Percentiles rank a stretch among this genome's conserved stretches.
Evolutionary conservation across 2,888 invertebrate species (phyloP).

Genomic region (Arctia plantaginis): DNA sequence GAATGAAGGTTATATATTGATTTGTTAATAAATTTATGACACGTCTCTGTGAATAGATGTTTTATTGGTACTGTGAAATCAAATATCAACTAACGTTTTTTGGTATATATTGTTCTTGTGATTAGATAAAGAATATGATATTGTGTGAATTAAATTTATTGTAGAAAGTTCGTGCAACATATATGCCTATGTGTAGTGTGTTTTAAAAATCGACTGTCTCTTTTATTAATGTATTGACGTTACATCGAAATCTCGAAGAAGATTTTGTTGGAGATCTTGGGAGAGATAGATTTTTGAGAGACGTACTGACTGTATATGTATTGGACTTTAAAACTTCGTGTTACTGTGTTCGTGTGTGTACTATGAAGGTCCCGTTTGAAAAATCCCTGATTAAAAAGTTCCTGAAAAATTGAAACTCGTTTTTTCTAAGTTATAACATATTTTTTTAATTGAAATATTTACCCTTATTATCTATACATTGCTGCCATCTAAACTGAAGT

Average conservation of each 20-base stretch:
- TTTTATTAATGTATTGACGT: constrained; percentile 40
- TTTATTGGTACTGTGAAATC: constrained; percentile 70
- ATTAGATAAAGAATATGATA: constrained; percentile 63
- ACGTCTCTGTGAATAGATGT: constrained; percentile 59
- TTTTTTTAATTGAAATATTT: too few species aligned
- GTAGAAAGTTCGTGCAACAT: constrained; percentile 53
- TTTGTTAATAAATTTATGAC: constrained; percentile 82
- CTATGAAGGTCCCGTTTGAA: too few species aligned
- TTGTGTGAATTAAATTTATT: constrained; percentile 61
- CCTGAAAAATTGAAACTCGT: too few species aligned
- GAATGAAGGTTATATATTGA: constrained; percentile 72
- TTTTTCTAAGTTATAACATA: too few species aligned
- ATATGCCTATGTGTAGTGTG: constrained; percentile 18
- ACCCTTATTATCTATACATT: too few species aligned
- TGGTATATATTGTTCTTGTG: constrained; percentile 58
- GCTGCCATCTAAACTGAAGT: too few species aligned
- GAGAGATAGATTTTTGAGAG: not conserved
- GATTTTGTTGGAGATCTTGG: constrained; percentile 2
- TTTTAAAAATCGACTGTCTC: constrained; percentile 45
- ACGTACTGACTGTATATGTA: not conserved
- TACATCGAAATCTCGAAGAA: constrained; percentile 33
- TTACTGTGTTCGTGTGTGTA: too few species aligned
- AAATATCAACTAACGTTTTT: constrained; percentile 49
- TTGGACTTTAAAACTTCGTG: not conserved
- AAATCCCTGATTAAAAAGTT: too few species aligned